Percentiles rank a stretch among this genome's conserved stretches.
These are phyloP conservation scores for Rhea americana DNA, from an alignment of 2,113 vertebrate genomes.

Conservation along the genomic window DNA sequence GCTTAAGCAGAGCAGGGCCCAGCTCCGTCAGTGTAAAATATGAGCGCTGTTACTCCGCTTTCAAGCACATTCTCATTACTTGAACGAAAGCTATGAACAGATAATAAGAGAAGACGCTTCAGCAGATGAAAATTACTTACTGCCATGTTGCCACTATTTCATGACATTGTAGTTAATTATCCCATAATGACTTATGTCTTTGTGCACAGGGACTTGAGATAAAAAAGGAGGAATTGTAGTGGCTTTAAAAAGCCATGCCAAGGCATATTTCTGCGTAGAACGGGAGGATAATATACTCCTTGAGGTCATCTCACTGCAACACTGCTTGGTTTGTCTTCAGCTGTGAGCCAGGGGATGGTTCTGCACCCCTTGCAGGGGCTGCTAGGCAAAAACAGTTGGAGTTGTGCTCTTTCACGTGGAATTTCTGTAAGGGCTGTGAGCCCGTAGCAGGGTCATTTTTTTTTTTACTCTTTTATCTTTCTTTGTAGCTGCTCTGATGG, in stretches of 20 bases:
- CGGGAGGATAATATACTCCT: not conserved
- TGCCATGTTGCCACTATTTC: not conserved
- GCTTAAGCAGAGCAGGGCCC: not conserved
- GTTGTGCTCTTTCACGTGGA: not conserved
- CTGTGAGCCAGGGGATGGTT: not conserved
- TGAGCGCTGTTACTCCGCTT: not conserved
- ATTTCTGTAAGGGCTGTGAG: not conserved
- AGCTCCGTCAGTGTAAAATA: not conserved
- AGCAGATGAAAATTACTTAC: constrained; percentile 43
- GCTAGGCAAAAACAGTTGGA: too few relatives aligned
- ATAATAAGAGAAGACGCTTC: not conserved
- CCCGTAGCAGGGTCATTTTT: not conserved
- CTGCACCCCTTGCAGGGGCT: not conserved
- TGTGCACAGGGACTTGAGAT: not conserved
- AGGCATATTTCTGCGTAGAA: not conserved
- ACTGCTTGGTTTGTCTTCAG: not conserved
- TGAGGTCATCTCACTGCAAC: not conserved
- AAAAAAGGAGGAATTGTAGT: not conserved
- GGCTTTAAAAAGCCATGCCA: not conserved
- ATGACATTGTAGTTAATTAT: constrained; percentile 52
- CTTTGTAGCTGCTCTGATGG: not conserved
- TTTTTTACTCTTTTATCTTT: not conserved
- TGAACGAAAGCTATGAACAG: constrained; percentile 1
- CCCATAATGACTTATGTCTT: not conserved
- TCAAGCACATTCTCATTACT: not conserved